Percentiles rank a stretch among this genome's conserved stretches.
Conservation (phyloP, 2,888 invertebrate species). For the Rapana venosa region DNA sequence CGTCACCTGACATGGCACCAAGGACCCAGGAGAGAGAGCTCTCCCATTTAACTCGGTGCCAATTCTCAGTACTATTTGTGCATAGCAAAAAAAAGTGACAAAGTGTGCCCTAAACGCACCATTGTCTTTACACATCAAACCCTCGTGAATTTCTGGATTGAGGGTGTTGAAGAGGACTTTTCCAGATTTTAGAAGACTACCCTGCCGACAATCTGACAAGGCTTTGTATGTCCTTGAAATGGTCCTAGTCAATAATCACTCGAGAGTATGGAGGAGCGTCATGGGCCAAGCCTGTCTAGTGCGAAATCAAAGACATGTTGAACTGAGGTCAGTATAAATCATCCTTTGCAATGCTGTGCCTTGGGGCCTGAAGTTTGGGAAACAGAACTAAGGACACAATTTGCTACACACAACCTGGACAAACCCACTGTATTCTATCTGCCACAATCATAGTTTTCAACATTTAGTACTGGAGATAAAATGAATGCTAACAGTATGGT, state of each 20-base stretch:
- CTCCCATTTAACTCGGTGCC: not conserved
- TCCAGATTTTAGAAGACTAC: not conserved
- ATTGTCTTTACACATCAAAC: too few species aligned
- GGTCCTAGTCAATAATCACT: not conserved
- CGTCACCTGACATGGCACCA: not conserved
- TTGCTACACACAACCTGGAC: not conserved
- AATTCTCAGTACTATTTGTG: not conserved
- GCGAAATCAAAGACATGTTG: not conserved
- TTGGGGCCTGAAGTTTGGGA: not conserved
- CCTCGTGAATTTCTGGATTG: too few species aligned
- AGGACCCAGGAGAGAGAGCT: not conserved
- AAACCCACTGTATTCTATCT: not conserved
- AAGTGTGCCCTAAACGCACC: not conserved
- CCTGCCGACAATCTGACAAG: not conserved
- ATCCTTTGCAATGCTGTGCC: not conserved
- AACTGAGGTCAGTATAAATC: not conserved
- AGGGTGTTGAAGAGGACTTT: not conserved
- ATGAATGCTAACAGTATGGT: not conserved
- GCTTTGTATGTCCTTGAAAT: slow-evolving; percentile 28
- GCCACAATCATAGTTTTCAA: not conserved
- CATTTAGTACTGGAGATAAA: not conserved
- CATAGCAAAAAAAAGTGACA: not conserved
- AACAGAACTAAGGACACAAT: not conserved
- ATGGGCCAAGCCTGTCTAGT: not conserved
- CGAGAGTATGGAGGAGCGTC: not conserved